Base-by-base conservation (phyloP, 2,113 vertebrate genomes). In the Brachionichthys hirsutus region DNA sequence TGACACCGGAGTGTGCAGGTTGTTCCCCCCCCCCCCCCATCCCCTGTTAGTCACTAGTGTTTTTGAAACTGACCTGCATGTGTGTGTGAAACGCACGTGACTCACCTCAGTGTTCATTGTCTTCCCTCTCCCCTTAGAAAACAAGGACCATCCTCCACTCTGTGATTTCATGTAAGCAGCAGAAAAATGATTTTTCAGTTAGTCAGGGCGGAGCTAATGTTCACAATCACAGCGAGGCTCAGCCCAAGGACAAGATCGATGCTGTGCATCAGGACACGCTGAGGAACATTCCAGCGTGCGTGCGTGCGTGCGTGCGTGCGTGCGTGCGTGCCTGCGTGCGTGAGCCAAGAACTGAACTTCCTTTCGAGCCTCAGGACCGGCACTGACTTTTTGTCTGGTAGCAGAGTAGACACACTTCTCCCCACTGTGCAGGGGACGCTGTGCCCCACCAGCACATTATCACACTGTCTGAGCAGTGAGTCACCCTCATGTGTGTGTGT, bases 341-440 rank as follows among this genome's bases (percentile, higher is more conserved):
- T 17, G 17, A 60, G 42, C 20, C 35, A 36, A 70, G 50, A 73
- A 73, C 24, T 51, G 66, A 59, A 49, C 69, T 44, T 70, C 51
- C 61, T 34, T n/a, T 51, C 49, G 59, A 48, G 70, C 76, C 69
- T 77, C 45, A 68, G 73, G 78, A 78, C 47, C 68, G 53, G 76
- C 60, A 76, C 77, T 57, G 75, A 80, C 68, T 72, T 68, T 81
- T 77, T 73, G 73, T 80, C 77, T 81, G 78, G 85, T 78, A 67
- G 75, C 59, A 66, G 58, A 80, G n/a, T n/a, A n/a, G 55, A 68
- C 57, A 75, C 76, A 63, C 52, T 78, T 70, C 57, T 70, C 67
- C 50, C 56, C 34, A 48, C 53, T 70, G 73, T 67, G 60, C 82
- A 74, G 70, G 54, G 78, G 63, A 81, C 46, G 14, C 65, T 60